phyloP scores from a whole-genome alignment of 2,888 invertebrate species.

The Pseudococcus jackbeardsleyi region DNA sequence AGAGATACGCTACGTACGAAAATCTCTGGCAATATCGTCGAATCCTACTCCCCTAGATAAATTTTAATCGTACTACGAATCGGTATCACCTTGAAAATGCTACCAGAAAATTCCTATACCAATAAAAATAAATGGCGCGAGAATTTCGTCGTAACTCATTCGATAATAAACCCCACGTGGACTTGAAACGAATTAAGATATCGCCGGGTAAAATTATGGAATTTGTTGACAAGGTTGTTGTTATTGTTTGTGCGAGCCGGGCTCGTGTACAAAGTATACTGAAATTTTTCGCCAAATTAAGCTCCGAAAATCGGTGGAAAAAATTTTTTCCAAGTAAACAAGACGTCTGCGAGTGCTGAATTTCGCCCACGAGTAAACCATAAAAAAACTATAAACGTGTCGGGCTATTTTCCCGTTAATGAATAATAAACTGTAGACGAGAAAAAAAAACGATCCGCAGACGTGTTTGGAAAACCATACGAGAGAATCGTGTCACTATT shows the following conservation, averaged over 20 bases:
- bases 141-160: not conserved
- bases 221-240: constrained; percentile 14
- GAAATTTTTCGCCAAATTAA: not conserved
- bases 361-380: constrained; percentile 23
- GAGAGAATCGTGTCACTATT: not conserved
- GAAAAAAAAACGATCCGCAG: not conserved
- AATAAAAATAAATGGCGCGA: constrained; percentile 31
- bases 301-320: not conserved
- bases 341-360: not conserved
- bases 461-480: not conserved
- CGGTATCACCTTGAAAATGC: not conserved
- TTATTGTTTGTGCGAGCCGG: not conserved
- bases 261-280: not conserved
- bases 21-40: not conserved
- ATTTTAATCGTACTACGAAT: not conserved
- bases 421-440: not conserved
- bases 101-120: not conserved
- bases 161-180: constrained; percentile 37
- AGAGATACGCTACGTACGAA: not conserved
- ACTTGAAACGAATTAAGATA: not conserved
- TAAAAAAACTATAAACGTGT: constrained; percentile 13
- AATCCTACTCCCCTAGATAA: constrained; percentile 28
- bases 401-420: constrained; percentile 4
- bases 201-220: constrained; percentile 24
- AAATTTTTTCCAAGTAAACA: not conserved